phyloP scores from a whole-genome alignment of 2,888 invertebrate species.

The Terebella lapidaria region DNA sequence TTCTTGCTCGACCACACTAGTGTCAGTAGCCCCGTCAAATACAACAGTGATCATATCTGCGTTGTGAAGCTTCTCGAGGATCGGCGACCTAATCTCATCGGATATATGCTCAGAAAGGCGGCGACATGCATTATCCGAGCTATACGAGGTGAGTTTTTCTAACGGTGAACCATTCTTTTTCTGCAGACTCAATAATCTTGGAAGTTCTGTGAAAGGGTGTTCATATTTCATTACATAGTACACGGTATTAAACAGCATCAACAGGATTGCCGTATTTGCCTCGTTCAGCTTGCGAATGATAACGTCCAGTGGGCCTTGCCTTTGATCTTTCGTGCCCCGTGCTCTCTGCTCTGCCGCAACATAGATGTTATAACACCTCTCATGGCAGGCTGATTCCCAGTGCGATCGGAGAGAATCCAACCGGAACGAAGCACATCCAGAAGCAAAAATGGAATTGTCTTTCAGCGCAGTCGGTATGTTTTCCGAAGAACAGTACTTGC shows the following conservation, averaged over 20 bases:
- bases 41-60: neutral
- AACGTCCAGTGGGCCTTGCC: neutral
- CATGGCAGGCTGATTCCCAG: neutral
- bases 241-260: neutral
- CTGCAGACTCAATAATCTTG: constrained; percentile 3
- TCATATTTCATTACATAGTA: neutral
- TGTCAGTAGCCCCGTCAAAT: neutral
- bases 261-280: neutral
- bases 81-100: neutral
- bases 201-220: neutral
- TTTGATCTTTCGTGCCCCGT: no score
- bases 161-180: constrained; percentile 7
- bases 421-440: no score
- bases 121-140: no score
- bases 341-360: neutral
- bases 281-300: neutral
- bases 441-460: no score
- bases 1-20: neutral
- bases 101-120: no score
- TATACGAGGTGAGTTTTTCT: no score
- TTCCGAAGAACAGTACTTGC: no score
- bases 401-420: neutral
- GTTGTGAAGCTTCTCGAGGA: neutral
- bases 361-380: no score
- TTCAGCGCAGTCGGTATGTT: no score